Conservation (phyloP, 1,140 invertebrate genomes). For the Aphis gossypii region DNA sequence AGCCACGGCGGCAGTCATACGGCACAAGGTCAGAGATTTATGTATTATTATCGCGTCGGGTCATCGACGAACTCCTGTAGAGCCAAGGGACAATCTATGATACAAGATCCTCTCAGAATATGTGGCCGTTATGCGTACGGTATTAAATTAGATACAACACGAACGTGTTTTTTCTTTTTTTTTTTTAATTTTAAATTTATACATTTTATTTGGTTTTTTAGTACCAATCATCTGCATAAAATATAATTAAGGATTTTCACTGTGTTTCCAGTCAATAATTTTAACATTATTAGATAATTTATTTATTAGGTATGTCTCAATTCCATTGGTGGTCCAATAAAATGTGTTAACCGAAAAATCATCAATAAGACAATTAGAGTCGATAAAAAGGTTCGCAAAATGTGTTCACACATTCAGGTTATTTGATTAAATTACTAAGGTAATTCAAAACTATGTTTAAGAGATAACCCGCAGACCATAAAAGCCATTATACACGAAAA, state of each 20-base stretch:
- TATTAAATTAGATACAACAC: conserved; percentile 18
- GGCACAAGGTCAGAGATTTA: conserved; percentile 42
- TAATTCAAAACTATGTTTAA: neutral
- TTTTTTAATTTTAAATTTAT: conserved; percentile 26
- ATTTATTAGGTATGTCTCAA: neutral
- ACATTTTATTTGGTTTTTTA: neutral
- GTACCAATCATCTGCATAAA: neutral
- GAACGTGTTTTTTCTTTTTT: neutral
- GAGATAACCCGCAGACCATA: neutral
- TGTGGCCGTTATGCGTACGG: neutral
- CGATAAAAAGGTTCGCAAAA: neutral
- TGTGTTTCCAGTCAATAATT: neutral
- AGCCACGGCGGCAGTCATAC: conserved; percentile 29
- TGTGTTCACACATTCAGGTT: neutral
- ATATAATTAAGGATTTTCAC: conserved; percentile 27
- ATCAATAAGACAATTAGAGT: neutral
- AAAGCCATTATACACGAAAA: neutral
- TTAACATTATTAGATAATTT: neutral
- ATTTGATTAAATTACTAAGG: neutral
- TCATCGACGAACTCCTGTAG: conserved; percentile 45
- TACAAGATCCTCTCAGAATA: neutral
- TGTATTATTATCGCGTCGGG: conserved; percentile 41
- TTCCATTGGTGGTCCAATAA: neutral
- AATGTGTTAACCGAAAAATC: neutral
- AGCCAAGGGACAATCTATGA: neutral